Conservation (phyloP, 1,140 invertebrate species). For the Lepidurus couesii region DNA sequence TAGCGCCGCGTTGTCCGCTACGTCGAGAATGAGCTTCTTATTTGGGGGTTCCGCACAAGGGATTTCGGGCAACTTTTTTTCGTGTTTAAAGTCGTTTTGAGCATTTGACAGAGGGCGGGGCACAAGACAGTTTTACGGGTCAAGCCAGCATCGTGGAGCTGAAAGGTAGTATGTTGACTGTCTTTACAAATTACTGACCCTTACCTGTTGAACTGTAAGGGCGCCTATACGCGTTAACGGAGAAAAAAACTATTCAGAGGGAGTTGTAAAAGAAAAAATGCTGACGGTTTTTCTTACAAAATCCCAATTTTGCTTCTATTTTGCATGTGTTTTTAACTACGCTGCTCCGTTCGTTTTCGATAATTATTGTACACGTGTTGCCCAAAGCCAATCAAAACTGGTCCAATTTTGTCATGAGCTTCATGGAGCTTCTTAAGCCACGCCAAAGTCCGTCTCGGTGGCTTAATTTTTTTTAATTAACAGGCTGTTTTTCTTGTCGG, state of each 20-base stretch:
- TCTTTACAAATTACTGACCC: conserved; percentile 10
- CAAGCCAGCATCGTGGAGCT: conserved; percentile 16
- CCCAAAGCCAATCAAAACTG: conserved; percentile 15
- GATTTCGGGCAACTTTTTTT: neutral
- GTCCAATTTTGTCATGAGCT: neutral
- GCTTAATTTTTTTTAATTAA: neutral
- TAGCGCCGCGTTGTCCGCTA: conserved; percentile 23
- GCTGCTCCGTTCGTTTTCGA: neutral
- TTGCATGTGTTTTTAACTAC: neutral
- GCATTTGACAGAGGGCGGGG: neutral
- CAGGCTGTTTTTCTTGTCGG: neutral
- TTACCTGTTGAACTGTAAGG: conserved; percentile 15
- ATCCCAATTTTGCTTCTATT: neutral
- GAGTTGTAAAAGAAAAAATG: conserved; percentile 8
- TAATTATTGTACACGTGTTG: neutral
- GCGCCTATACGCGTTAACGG: neutral
- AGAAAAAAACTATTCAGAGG: neutral
- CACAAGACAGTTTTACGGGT: neutral
- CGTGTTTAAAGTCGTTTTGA: conserved; percentile 29
- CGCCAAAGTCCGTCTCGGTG: neutral
- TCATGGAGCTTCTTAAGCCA: neutral
- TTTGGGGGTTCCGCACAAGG: conserved; percentile 4
- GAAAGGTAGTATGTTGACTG: conserved; percentile 1
- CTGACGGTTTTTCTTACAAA: neutral
- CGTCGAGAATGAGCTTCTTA: conserved; percentile 5